phyloP scores from a whole-genome alignment of 2,888 invertebrate genomes.

The Noctua fimbriata region DNA sequence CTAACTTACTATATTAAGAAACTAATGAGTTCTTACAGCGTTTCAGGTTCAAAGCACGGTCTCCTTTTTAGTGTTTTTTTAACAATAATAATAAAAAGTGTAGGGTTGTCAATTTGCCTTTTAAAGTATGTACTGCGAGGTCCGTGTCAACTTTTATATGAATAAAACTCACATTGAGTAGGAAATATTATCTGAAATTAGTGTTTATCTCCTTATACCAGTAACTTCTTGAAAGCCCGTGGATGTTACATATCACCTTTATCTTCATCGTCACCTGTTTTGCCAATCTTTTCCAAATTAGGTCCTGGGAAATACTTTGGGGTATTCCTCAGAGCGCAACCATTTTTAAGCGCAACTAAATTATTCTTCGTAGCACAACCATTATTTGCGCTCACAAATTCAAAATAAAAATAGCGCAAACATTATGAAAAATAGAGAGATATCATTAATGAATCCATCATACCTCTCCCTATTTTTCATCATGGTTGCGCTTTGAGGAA shows the following conservation, averaged over 20 bases:
- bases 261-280: neutral
- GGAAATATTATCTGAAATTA: neutral
- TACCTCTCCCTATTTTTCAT: too few relatives aligned
- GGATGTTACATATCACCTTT: neutral
- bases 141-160: neutral
- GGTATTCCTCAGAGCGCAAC: too few relatives aligned
- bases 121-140: neutral
- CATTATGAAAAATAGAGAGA: too few relatives aligned
- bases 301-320: neutral
- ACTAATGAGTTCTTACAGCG: conserved; percentile 69
- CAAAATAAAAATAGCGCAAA: too few relatives aligned
- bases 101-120: neutral
- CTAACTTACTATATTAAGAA: conserved; percentile 73
- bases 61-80: conserved; percentile 31
- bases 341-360: too few relatives aligned
- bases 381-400: too few relatives aligned
- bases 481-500: too few relatives aligned
- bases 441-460: too few relatives aligned
- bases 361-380: too few relatives aligned
- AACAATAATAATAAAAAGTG: neutral
- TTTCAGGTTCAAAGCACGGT: conserved; percentile 46
- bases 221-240: neutral
- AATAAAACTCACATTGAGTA: neutral
- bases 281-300: neutral
- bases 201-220: neutral